Evolutionary conservation across 92 coral and sea anemone genomes (phyloP), one percentile per base, ranked within the genome.

Genomic region (Palythoa grandis): DNA sequence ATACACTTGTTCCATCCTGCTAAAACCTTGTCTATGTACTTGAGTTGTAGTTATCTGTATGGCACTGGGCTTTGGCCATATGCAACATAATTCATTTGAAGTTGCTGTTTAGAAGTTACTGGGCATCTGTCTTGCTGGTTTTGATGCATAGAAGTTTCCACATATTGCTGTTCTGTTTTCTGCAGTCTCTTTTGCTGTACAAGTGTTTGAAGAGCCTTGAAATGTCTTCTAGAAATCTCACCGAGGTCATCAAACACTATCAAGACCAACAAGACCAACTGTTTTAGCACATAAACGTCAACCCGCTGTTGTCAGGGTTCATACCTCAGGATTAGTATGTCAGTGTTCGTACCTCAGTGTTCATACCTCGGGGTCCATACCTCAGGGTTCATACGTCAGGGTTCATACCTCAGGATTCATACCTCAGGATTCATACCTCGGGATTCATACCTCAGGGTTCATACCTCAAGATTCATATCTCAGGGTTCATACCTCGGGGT

Each of bases 181-280:
- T 58, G 86, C 16, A 24, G 65, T 56, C 92, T 82, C 73, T 89
- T 90, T 74, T 94, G 98, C 47, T 91, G 91, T 50, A 90, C 89
- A 50, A 96, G 73, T 11, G 93, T 91, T 78, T 94, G 98, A 57
- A 96, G 87, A 83, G 93, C 98, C 70, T 87, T 94, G 82, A 96
- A 96, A 72, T 96, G 98, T 19, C 98, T 92, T 25, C 98, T 91
- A 20, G 98, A 91, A 76, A 93, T 86, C 79, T 96, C 98, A 43
- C 95, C 98, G 40, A 96, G 84, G 91, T 96, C 98, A 89, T 96
- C 98, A 91, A 96, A 92, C 25, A 96, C 98, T 96, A 66, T 53
- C 43, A 60, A 52, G 15, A 17, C 52, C 13, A 56, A 65, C 16
- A 0, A 54, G 12, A 54, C 50, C 50, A 43, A 13, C 5, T 53